Evolutionary conservation across 2,797 vertebrate species (phyloP).

Genomic region (Poeciliopsis paucimaculata): DNA sequence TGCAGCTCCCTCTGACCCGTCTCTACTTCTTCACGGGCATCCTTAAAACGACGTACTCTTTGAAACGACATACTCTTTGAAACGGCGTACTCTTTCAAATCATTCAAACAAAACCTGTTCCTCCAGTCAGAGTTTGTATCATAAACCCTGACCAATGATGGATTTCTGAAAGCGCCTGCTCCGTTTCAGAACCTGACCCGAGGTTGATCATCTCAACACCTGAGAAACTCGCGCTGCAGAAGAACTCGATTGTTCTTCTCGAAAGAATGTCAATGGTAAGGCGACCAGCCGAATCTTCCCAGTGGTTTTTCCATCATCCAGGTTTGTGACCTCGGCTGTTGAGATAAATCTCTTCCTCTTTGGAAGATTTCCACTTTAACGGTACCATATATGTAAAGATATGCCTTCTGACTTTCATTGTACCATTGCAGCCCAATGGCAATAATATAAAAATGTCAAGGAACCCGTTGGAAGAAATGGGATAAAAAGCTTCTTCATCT

Average conservation of each 20-base stretch:
- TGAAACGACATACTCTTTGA: no score
- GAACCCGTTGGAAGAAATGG: background rate
- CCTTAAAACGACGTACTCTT: background rate
- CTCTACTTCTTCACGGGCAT: background rate
- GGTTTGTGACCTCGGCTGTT: background rate
- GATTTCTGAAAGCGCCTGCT: background rate
- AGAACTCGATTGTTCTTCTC: background rate
- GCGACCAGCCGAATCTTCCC: no score
- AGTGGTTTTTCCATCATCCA: background rate
- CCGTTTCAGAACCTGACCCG: background rate
- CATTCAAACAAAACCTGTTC: background rate
- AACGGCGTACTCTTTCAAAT: background rate
- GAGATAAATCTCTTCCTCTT: background rate
- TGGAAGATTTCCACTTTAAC: background rate
- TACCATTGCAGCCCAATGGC: background rate
- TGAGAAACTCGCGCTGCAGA: background rate
- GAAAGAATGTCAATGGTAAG: background rate
- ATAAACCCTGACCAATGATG: background rate
- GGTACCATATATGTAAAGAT: background rate
- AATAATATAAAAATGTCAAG: background rate
- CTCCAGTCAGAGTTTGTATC: background rate
- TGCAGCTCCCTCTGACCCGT: background rate
- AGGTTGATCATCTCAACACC: background rate
- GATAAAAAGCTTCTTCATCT: background rate
- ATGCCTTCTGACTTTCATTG: background rate